Evolutionary conservation across 2,797 vertebrate genomes (phyloP).

Genomic region (Pantherophis vulpinus): DNA sequence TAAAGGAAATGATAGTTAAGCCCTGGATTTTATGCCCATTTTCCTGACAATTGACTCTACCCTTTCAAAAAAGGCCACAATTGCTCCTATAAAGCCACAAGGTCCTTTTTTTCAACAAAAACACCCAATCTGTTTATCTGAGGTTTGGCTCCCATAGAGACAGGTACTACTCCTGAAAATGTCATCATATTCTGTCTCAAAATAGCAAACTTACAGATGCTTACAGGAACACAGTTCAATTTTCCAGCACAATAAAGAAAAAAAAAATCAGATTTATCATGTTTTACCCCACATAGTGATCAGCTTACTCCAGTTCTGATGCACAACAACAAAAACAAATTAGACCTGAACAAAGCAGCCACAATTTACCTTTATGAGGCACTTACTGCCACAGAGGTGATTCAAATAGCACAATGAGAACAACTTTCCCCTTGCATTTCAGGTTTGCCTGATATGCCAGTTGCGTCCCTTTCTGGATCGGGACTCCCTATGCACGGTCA

Average conservation of each 20-base stretch:
- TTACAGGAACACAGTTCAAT: background rate
- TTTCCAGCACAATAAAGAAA: background rate
- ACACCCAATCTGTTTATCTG: background rate
- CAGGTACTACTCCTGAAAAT: background rate
- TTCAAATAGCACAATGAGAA: background rate
- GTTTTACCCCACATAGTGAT: background rate
- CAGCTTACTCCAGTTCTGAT: background rate
- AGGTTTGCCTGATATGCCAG: too few species aligned
- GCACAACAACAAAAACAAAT: background rate
- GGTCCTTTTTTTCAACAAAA: background rate
- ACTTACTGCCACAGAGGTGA: background rate
- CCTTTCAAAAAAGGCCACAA: background rate
- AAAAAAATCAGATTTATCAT: background rate
- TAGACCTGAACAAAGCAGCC: background rate
- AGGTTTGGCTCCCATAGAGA: background rate
- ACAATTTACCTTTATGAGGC: background rate
- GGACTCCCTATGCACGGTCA: too few species aligned
- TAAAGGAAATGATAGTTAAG: background rate
- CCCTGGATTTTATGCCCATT: background rate
- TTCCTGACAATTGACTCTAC: background rate
- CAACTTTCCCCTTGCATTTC: background rate
- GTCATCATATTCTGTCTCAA: background rate
- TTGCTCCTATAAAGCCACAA: background rate
- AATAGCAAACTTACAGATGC: background rate
- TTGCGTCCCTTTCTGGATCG: too few species aligned